phyloP scores from a whole-genome alignment of 53 echinoderm and acorn worm genomes.

The Holothuria scabra region DNA sequence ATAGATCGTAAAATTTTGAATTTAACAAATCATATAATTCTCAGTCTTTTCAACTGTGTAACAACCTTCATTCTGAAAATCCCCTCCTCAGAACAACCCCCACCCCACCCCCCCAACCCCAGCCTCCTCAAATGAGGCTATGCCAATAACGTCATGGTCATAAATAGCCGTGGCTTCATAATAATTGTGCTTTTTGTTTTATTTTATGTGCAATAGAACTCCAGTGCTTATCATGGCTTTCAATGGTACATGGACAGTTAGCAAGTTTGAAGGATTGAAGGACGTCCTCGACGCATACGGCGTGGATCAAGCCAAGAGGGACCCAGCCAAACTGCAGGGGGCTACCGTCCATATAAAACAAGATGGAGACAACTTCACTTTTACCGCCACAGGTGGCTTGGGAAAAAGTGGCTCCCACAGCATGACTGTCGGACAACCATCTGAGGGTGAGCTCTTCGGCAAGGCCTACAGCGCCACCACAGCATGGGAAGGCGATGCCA shows the following conservation, averaged over 20 bases:
- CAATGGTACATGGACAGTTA: slow-evolving; percentile 61
- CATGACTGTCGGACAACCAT: slow-evolving; percentile 59
- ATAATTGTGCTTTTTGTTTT: too few species aligned
- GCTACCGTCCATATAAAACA: slow-evolving; percentile 60
- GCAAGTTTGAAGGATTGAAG: slow-evolving; percentile 48
- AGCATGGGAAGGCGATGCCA: slow-evolving; percentile 58
- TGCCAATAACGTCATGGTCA: too few species aligned
- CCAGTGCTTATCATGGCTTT: slow-evolving; percentile 36
- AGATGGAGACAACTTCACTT: slow-evolving; percentile 71
- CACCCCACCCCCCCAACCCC: too few species aligned
- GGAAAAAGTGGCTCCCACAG: slow-evolving; percentile 30
- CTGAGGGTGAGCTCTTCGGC: slow-evolving; percentile 54
- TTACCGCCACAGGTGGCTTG: slow-evolving; percentile 50
- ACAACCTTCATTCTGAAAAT: too few species aligned
- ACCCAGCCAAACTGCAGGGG: slow-evolving; percentile 35
- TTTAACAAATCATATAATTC: too few species aligned
- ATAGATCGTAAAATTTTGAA: too few species aligned
- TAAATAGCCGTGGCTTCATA: too few species aligned
- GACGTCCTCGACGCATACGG: slow-evolving; percentile 62
- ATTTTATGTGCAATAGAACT: neutral
- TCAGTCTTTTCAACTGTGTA: too few species aligned
- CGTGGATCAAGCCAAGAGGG: slow-evolving; percentile 56
- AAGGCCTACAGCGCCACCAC: slow-evolving; percentile 40
- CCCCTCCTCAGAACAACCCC: too few species aligned
- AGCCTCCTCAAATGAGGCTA: too few species aligned